These are phyloP conservation scores for silkworm (Bombyx mori) DNA, from an alignment of 1,140 invertebrate genomes.

Conservation along the genomic window ASM3026992v2 NC_085121.1:11852001-11852500, in stretches of 20 bases:
- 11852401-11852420: slow-evolving; percentile 18
- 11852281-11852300: slow-evolving; percentile 51
- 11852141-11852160: too few species aligned
- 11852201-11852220: too few species aligned
- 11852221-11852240: too few species aligned
- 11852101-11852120: too few species aligned
- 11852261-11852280: slow-evolving; percentile 26
- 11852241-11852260: background rate
- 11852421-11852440: slow-evolving; percentile 19
- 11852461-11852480: background rate
- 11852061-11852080: too few species aligned
- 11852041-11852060: too few species aligned
- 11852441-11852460: slow-evolving; percentile 19
- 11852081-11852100: background rate
- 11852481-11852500: too few species aligned
- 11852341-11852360: slow-evolving; percentile 41
- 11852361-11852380: slow-evolving; percentile 52
- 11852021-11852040: too few species aligned
- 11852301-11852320: slow-evolving; percentile 42
- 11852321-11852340: slow-evolving; percentile 36
- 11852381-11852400: slow-evolving; percentile 23
- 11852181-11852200: too few species aligned
- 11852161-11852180: too few species aligned
- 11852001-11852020: too few species aligned
- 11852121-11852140: too few species aligned